Conservation (phyloP, 2,888 invertebrate genomes). For the Seira ritae region DNA sequence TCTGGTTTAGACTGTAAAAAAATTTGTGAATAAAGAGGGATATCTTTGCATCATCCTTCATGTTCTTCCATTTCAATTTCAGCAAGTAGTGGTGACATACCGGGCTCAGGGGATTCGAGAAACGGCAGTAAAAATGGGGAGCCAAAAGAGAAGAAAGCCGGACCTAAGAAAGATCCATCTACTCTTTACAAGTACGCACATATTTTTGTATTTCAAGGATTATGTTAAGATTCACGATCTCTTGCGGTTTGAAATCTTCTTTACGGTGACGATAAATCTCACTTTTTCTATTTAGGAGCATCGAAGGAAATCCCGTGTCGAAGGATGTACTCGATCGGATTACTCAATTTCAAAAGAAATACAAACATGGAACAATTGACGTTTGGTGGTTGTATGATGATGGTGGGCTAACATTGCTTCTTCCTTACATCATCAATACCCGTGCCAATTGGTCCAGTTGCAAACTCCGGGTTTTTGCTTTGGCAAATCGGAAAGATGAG, state of each 20-base stretch:
- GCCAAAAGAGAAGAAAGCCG: conserved; percentile 56
- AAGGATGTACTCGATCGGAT: conserved; percentile 83
- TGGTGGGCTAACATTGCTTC: conserved; percentile 36
- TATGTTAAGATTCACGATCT: too few species aligned
- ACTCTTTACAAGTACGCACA: conserved; percentile 66
- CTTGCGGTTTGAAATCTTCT: too few species aligned
- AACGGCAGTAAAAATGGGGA: conserved; percentile 47
- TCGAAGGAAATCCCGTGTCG: conserved; percentile 80
- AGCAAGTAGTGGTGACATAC: conserved; percentile 71
- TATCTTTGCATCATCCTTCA: too few species aligned
- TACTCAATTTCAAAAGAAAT: conserved; percentile 86
- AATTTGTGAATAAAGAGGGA: too few species aligned
- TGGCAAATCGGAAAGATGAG: conserved; percentile 87
- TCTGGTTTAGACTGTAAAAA: too few species aligned
- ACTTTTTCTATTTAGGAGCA: conserved; percentile 59
- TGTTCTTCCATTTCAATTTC: conserved; percentile 6
- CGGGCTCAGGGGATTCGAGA: conserved; percentile 58
- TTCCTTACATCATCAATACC: conserved; percentile 85
- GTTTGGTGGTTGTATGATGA: conserved; percentile 98
- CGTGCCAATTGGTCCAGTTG: conserved; percentile 87
- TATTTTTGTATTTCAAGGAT: too few species aligned
- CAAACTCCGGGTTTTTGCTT: conserved; percentile 87
- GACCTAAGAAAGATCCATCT: conserved; percentile 60
- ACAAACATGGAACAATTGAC: conserved; percentile 89
- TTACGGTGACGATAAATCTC: neutral